Percentiles rank a stretch among this genome's conserved stretches.
Evolutionary conservation across 2,797 vertebrate genomes (phyloP).

Genomic region (Coranthus polyacanthus): DNA sequence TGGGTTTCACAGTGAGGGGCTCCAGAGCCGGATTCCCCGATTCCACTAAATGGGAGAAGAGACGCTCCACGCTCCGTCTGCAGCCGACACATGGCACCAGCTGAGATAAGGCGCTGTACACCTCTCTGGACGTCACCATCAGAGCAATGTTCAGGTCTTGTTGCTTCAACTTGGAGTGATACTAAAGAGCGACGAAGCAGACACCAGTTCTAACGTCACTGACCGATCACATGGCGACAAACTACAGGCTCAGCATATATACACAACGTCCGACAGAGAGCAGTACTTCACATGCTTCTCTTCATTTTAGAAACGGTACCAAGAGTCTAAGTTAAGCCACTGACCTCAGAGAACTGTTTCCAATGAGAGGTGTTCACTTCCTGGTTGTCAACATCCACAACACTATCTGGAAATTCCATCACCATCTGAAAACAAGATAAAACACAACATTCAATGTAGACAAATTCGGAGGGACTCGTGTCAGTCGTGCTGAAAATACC

Average conservation of each 20-base stretch:
- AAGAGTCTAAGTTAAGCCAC: constrained; percentile 12
- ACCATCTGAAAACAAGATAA: constrained; percentile 89
- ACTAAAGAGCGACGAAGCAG: constrained; percentile 75
- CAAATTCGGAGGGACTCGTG: neutral
- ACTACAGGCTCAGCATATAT: neutral
- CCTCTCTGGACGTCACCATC: constrained; percentile 95
- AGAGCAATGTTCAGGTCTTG: constrained; percentile 93
- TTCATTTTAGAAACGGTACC: too few species aligned
- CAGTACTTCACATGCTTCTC: too few species aligned
- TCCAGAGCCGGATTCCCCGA: constrained; percentile 94
- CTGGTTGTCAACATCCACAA: constrained; percentile 90
- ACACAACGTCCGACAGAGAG: neutral
- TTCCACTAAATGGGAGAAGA: constrained; percentile 95
- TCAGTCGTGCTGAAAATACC: neutral
- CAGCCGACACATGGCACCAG: constrained; percentile 97
- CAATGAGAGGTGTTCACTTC: constrained; percentile 89
- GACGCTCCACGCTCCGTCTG: constrained; percentile 94
- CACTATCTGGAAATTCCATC: constrained; percentile 96
- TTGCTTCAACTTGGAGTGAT: constrained; percentile 92
- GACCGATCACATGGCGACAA: too few species aligned
- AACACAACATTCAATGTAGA: neutral
- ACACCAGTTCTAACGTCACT: neutral
- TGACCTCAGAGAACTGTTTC: constrained; percentile 96
- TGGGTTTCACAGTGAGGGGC: constrained; percentile 93
- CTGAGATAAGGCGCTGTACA: constrained; percentile 92